Evolutionary conservation across 2,888 invertebrate species (phyloP), one percentile per base, ranked within the genome.

Genomic region (Lamellibrachia satsuma): DNA sequence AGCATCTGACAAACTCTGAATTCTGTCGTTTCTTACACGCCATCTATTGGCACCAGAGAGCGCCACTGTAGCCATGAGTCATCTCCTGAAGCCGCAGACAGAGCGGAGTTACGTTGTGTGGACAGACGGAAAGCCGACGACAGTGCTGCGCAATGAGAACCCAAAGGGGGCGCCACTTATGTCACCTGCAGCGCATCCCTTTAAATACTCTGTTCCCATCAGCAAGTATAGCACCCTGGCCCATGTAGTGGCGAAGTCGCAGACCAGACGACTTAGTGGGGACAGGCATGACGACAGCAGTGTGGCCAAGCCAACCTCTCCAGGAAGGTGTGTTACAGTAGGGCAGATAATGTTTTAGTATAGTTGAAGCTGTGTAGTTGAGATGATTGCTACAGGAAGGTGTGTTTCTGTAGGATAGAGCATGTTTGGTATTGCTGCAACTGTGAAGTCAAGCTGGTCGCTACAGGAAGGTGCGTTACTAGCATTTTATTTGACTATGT

Each of bases 171-270:
- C 39, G 3, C 90, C 92, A 27, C 75, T 27, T 8, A 39, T 51
- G 51, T 39, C 27, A 15, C 39, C 55, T 3, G 90, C 39, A n/a
- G 22, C 51, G 4, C 55, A 92, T 27, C 91, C 92, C 57, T 93
- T 93, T 57, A 92, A 93, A 52, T 93, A 93, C 57, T 90, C 52
- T n/a, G 52, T 92, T 15, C 93, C 93, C 15, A 92, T 93, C 92
- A 92, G 90, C 60, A 93, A 93, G 57, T 93, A 93, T 60, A 92
- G 52, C 60, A 93, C 93, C 11, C 91, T 93, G 52, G 91, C 91
- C 55, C 91, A 52, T 22, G 92, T 93, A 3, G 39, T 55, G 52
- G 52, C 52, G 52, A 55, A 91, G 52, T 52, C 91, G 6, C 91
- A 52, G 51, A 39, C 39, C 39, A 75, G 75, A 75, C 75, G 75